Evolutionary conservation across 1,140 invertebrate genomes (phyloP), one percentile per base, ranked within the genome.

Genomic region (Drosophila ohnishii): DNA sequence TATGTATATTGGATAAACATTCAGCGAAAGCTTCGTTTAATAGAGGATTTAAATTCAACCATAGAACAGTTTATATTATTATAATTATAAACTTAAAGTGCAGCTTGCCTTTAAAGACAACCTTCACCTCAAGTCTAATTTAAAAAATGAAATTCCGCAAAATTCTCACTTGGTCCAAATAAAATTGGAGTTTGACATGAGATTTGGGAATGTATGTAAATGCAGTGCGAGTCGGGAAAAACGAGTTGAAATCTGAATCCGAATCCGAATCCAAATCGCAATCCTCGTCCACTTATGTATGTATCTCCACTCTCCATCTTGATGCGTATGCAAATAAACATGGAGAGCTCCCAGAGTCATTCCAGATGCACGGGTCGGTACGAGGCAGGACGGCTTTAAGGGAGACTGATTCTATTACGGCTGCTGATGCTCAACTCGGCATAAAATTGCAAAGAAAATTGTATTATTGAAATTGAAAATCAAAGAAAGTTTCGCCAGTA

Each of bases 381-480:
- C 13, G 30, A 45, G 8, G 40, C 35, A 6, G 35, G 42, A 44
- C 8, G 65, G 53, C 16, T 22, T 35, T 11, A 39, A 45, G 16
- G 63, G 32, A 34, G 39, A 34, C 40, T 70, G 67, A 70, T 71
- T 70, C 65, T 50, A 71, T 71, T 71, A 71, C 51, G 40, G 42
- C 39, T 66, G 32, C 48, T 75, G 81, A 60, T 83, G 83, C 55
- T 80, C 84, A 88, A 57, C 61, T 74, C 53, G 67, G 79, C 83
- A 88, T 87, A 84, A 87, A 87, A 87, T 86, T 87, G 84, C 63
- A 77, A 80, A 77, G 73, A 63, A 76, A 88, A 88, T 87, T 84
- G 73, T 77, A 84, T 86, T 87, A 87, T 87, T 84, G 84, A 80
- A 88, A 87, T 88, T 88, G 84, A 72, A 87, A 87, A 88, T 84